Base-by-base conservation (phyloP, 2,797 vertebrate species). In the Amazonetta brasiliensis region DNA sequence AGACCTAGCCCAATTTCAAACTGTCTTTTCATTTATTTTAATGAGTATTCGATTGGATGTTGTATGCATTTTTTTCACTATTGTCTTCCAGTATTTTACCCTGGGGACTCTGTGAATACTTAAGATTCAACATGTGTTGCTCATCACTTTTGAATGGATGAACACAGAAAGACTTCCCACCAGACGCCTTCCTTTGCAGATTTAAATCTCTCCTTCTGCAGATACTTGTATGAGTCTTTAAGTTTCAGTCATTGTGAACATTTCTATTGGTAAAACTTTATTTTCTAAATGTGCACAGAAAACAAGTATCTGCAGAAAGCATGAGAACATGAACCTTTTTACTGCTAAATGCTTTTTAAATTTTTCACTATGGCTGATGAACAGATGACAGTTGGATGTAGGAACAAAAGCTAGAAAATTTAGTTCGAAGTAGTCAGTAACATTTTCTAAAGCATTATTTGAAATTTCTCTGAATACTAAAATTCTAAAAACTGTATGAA, bases 1-100 rank as follows among this genome's bases (percentile, higher is more conserved):
- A 79, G 43, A 20, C 30, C 52, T 84, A n/a, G 48, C 64, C 41
- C 48, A 74, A 50, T 76, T 87, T 80, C 39, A 80, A 71, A 20
- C 31, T 76, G 26, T 52, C 63, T 90, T 87, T 93, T 90, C 20
- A 43, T 82, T 94, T 87, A 81, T 83, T 96, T 92, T 89, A 94
- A 94, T 88, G 59, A 88, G 15, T 20, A 30, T 84, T 74, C 66
- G n/a, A 90, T 76, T 84, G 44, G 60, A 87, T 80, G 80, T 15
- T 64, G 16, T 46, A 63, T 89, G 83, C 79, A 94, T 91, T 88
- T 58, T 91, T 84, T 76, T 50, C 13, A 86, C 43, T 25, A 56
- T 90, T 94, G 71, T 84, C 85, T 74, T 77, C 33, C 59, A 60
- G 19, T 28, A 54, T 82, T 91, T 90, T 64, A 87, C 85, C 60